These are phyloP conservation scores for Grallaria varia DNA, from an alignment of 2,113 vertebrate genomes.

Conservation along the genomic window DNA sequence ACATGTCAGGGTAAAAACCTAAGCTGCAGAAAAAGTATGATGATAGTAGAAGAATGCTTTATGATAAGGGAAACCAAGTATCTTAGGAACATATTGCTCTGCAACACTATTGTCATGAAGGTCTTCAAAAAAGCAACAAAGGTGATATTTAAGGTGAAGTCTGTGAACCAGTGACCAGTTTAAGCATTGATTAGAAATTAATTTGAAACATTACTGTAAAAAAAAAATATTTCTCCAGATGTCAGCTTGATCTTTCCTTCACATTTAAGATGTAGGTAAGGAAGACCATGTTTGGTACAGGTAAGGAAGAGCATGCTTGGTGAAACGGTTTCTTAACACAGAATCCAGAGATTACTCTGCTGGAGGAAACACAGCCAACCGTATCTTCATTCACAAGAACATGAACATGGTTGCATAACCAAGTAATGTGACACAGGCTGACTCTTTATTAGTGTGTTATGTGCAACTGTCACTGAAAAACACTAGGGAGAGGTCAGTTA, in stretches of 20 bases:
- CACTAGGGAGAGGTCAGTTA: neutral
- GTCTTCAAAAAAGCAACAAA: neutral
- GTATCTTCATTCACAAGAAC: neutral
- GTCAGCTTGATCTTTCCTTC: neutral
- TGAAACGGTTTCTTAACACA: neutral
- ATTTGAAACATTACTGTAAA: neutral
- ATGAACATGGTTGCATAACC: accelerated
- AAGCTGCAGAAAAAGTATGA: neutral
- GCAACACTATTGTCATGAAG: accelerated
- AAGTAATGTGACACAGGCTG: neutral
- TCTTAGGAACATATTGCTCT: neutral
- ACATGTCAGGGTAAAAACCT: neutral
- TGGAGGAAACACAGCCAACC: neutral
- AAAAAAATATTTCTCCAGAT: neutral
- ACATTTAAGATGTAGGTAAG: neutral
- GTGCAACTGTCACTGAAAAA: neutral
- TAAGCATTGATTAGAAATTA: neutral
- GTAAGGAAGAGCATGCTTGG: neutral
- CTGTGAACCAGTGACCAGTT: neutral
- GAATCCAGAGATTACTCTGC: neutral
- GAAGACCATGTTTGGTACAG: neutral
- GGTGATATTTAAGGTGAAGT: neutral
- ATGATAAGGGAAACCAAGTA: neutral
- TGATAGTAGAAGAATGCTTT: neutral
- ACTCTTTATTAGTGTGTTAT: neutral